A percentile compares a stretch with the other conserved stretches of the same genome.
Evolutionary conservation across 1,140 invertebrate genomes (phyloP).

Genomic region (Tetragonula clypearis): DNA sequence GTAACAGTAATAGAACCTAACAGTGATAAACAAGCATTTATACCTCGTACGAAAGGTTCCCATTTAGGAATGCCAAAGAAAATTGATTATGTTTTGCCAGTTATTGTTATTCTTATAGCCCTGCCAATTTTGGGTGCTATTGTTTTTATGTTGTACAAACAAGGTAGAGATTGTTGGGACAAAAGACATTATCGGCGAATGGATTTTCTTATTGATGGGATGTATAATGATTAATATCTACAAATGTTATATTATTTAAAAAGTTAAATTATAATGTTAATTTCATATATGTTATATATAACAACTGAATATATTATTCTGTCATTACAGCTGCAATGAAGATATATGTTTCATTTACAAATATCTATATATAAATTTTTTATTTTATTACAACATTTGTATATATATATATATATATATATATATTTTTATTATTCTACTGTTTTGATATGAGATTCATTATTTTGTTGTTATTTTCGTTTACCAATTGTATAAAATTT

Average conservation of each 20-base stretch:
- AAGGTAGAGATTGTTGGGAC: slow-evolving; percentile 88
- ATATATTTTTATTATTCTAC: slow-evolving; percentile 25
- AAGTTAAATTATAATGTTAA: background rate
- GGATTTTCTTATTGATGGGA: slow-evolving; percentile 91
- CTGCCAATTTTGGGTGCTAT: slow-evolving; percentile 85
- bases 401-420: too few species aligned
- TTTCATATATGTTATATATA: background rate
- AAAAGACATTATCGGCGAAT: slow-evolving; percentile 89
- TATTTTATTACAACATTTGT: slow-evolving; percentile 17
- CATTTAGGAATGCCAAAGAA: slow-evolving; percentile 71
- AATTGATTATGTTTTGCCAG: slow-evolving; percentile 85
- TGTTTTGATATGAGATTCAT: slow-evolving; percentile 43
- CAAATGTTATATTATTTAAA: background rate
- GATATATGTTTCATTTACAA: slow-evolving; percentile 31
- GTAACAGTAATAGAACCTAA: slow-evolving; percentile 72
- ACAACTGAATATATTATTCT: slow-evolving; percentile 6
- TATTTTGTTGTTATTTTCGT: slow-evolving; percentile 27
- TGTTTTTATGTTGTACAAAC: slow-evolving; percentile 84
- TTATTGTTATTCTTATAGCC: slow-evolving; percentile 85
- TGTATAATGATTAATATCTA: slow-evolving; percentile 87
- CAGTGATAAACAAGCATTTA: slow-evolving; percentile 70
- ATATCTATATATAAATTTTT: slow-evolving; percentile 28
- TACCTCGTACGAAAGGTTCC: slow-evolving; percentile 63
- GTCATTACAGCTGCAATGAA: slow-evolving; percentile 21
- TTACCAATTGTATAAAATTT: background rate